Evolutionary conservation across 2,113 vertebrate species (phyloP).

Genomic region (Zosterops lateralis): DNA sequence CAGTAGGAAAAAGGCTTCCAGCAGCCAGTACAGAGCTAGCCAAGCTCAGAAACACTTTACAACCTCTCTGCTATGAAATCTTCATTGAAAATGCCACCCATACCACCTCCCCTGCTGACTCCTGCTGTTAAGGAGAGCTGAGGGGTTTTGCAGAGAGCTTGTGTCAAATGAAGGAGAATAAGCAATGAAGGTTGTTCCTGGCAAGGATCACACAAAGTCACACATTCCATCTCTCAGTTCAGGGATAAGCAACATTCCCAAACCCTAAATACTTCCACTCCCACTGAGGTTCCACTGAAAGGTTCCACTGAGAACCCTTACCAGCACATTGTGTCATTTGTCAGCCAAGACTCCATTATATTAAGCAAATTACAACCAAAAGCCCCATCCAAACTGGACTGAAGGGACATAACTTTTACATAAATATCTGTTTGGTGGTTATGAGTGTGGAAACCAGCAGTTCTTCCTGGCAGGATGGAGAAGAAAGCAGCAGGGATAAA

Average conservation of each 20-base stretch:
- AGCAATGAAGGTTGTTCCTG: not conserved
- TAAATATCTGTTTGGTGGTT: not conserved
- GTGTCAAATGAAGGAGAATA: not conserved
- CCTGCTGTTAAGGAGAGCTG: not conserved
- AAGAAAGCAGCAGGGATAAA: slow-evolving; percentile 7
- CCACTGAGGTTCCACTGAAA: not conserved
- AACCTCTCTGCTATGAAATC: not conserved
- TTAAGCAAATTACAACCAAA: not conserved
- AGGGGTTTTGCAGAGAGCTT: not conserved
- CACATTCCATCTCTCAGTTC: not conserved
- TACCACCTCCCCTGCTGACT: not conserved
- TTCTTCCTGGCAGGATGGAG: not conserved
- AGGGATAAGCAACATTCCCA: not conserved
- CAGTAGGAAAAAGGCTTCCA: not conserved
- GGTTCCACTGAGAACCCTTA: not conserved
- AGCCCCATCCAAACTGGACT: not conserved
- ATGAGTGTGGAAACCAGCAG: not conserved
- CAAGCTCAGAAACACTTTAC: not conserved
- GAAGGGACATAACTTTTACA: not conserved
- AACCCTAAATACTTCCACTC: not conserved
- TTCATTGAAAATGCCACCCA: not conserved
- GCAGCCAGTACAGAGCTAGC: not conserved
- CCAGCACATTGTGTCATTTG: not conserved
- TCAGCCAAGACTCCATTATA: not conserved
- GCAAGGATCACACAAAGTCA: not conserved